Conservation (phyloP, 2,888 invertebrate species). For the Cylindroiulus punctatus region DNA sequence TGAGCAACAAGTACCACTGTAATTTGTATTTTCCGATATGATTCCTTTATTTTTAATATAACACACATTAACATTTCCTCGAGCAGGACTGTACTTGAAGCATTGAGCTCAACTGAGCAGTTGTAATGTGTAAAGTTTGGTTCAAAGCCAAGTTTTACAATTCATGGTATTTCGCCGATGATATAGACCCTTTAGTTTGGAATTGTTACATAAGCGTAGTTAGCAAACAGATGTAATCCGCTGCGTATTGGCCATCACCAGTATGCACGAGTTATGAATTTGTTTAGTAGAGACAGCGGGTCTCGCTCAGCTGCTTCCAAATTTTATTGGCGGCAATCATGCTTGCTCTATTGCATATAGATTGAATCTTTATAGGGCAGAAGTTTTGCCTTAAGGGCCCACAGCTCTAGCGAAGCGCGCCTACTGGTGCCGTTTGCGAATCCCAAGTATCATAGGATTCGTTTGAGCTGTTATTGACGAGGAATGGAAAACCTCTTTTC, state of each 20-base stretch:
- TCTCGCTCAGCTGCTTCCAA: constrained; percentile 21
- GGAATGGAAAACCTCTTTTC: background rate
- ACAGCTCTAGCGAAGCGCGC: background rate
- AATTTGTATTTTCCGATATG: too few relatives aligned
- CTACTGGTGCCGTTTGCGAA: background rate
- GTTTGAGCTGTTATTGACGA: background rate
- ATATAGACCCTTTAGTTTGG: background rate
- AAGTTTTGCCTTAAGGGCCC: background rate
- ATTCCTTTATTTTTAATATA: too few relatives aligned
- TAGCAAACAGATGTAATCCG: background rate
- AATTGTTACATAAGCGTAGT: background rate
- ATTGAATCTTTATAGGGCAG: constrained; percentile 17
- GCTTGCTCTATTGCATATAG: constrained; percentile 28
- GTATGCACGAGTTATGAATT: background rate
- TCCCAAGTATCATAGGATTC: background rate
- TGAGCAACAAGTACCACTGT: too few relatives aligned
- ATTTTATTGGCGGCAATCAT: background rate
- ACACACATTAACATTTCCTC: too few relatives aligned
- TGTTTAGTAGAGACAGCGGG: background rate
- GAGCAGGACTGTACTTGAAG: too few relatives aligned
- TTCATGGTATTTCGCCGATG: too few relatives aligned
- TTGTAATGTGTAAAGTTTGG: background rate
- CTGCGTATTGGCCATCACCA: background rate
- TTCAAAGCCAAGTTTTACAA: background rate
- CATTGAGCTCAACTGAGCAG: too few relatives aligned